Evolutionary conservation across 23 tunicate genomes (phyloP).

Genomic region (Styela clava): DNA sequence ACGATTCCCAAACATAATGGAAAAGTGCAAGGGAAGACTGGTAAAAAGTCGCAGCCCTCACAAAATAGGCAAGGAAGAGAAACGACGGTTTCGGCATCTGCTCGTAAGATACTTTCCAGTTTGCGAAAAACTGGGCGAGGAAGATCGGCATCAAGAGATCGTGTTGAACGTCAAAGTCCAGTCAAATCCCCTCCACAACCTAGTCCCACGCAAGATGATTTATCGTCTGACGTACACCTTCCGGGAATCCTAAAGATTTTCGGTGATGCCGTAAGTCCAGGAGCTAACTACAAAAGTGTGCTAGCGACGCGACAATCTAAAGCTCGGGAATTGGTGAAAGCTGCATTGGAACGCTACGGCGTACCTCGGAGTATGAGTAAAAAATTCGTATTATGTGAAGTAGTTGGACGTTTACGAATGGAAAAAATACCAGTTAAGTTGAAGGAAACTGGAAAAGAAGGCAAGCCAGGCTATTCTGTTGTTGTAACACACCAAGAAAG

Average conservation of each 20-base stretch:
- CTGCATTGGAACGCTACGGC: slow-evolving; percentile 75
- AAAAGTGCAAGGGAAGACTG: neutral
- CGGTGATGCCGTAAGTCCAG: slow-evolving; percentile 85
- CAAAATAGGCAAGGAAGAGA: slow-evolving; percentile 26
- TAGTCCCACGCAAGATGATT: slow-evolving; percentile 20
- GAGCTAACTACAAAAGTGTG: slow-evolving; percentile 91
- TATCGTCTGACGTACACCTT: slow-evolving; percentile 61
- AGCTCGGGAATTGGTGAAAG: slow-evolving; percentile 77
- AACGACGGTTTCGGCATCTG: slow-evolving; percentile 60
- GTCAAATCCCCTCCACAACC: slow-evolving; percentile 13
- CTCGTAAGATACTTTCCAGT: slow-evolving; percentile 60
- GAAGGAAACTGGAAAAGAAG: slow-evolving; percentile 6
- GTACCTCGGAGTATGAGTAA: slow-evolving; percentile 38
- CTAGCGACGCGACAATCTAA: slow-evolving; percentile 78
- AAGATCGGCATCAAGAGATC: slow-evolving; percentile 69
- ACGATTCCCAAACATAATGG: neutral
- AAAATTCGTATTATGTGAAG: slow-evolving; percentile 69
- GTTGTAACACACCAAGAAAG: slow-evolving; percentile 3
- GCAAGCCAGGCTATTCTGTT: neutral
- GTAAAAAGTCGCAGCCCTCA: neutral
- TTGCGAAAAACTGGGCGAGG: slow-evolving; percentile 57
- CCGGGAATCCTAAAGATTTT: slow-evolving; percentile 89
- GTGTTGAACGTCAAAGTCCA: slow-evolving; percentile 9
- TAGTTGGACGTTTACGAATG: slow-evolving; percentile 53
- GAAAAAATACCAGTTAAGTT: slow-evolving; percentile 14